Evolutionary conservation across 2,888 invertebrate genomes (phyloP).

Genomic region (Euplexia lucipara): DNA sequence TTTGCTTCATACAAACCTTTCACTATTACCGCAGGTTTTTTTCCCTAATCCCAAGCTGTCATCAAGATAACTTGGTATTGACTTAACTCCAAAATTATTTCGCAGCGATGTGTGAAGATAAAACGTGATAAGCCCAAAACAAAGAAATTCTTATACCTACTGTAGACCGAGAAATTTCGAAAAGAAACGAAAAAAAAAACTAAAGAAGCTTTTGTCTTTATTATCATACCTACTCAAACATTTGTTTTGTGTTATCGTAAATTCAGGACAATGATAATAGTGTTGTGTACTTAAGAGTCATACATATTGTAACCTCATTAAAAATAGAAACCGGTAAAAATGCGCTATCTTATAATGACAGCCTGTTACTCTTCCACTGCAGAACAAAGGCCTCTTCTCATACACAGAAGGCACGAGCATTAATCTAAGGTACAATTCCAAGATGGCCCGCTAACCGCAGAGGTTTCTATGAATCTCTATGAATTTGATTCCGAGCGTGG

Average conservation of each 20-base stretch:
- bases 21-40: not conserved
- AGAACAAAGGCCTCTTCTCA: no score
- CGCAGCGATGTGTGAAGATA: conserved; percentile 5
- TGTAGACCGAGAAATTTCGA: conserved; percentile 14
- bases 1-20: no score
- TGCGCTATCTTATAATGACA: no score
- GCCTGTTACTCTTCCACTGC: no score
- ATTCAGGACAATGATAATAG: conserved; percentile 5
- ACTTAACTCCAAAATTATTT: not conserved
- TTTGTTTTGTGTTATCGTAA: conserved; percentile 29
- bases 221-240: conserved; percentile 47
- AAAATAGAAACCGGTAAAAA: no score
- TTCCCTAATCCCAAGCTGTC: no score
- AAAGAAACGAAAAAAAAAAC: conserved; percentile 20
- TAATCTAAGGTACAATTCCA: no score
- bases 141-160: conserved; percentile 26
- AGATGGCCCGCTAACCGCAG: no score
- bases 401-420: no score
- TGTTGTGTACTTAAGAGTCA: not conserved
- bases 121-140: conserved; percentile 35
- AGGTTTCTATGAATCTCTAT: no score
- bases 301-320: conserved; percentile 29
- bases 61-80: not conserved
- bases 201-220: conserved; percentile 7
- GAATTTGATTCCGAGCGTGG: no score